Percentiles rank a stretch among this genome's conserved stretches.
phyloP scores from a whole-genome alignment of 2,888 invertebrate species.

The Caradrina kadenii region DNA sequence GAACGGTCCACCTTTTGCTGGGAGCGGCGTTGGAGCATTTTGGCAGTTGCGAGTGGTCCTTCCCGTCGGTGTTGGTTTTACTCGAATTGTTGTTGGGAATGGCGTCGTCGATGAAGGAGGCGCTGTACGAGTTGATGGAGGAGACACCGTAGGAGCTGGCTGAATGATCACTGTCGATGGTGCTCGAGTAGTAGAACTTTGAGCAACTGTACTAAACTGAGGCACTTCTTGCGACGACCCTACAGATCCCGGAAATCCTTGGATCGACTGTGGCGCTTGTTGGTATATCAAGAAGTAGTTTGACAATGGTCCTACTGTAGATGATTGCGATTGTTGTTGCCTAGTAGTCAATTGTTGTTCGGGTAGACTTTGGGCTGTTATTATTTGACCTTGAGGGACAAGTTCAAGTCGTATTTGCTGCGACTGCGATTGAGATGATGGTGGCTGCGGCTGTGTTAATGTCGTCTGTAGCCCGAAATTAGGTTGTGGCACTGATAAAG shows the following conservation, averaged over 20 bases:
- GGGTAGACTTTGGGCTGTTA: conserved; percentile 35
- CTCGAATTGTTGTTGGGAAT: conserved; percentile 19
- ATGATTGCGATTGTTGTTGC: conserved; percentile 23
- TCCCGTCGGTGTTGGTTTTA: conserved; percentile 32
- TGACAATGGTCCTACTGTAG: conserved; percentile 41
- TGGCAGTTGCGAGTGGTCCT: conserved; percentile 25
- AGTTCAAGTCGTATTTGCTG: conserved; percentile 48
- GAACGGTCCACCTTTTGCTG: not conserved
- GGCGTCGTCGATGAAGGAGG: conserved; percentile 55
- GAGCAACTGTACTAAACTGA: conserved; percentile 32
- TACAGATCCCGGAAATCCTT: conserved; percentile 47
- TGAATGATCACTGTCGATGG: conserved; percentile 50
- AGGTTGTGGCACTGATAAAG: conserved; percentile 21
- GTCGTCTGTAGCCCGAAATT: conserved; percentile 14
- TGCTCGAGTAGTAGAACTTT: conserved; percentile 17
- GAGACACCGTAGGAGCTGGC: conserved; percentile 45
- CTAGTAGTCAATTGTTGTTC: conserved; percentile 12
- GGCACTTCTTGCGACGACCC: conserved; percentile 48
- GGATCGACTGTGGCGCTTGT: conserved; percentile 70
- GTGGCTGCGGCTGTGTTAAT: conserved; percentile 11
- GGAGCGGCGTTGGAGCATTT: conserved; percentile 16
- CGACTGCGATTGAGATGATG: conserved; percentile 38
- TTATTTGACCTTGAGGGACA: conserved; percentile 23
- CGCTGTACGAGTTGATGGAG: conserved; percentile 52
- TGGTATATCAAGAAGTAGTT: conserved; percentile 75